Evolutionary conservation across 2,113 vertebrate genomes (phyloP), one percentile per base, ranked within the genome.

Genomic region (Donacobius atricapilla): DNA sequence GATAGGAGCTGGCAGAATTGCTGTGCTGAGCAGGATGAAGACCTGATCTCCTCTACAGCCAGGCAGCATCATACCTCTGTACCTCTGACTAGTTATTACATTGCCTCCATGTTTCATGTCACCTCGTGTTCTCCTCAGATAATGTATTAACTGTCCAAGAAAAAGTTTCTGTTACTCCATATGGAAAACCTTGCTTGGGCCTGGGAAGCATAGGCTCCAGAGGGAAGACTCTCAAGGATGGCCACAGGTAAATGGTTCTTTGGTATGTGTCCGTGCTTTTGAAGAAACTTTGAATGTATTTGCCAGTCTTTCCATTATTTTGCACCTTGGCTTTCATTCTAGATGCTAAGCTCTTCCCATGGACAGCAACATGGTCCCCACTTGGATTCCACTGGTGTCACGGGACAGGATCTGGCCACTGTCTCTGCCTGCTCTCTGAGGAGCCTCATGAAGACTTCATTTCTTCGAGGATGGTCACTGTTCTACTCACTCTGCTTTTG

Each of bases 341-440:
- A 61, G 37, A 64, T 37, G 22, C 50, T 87, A 44, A 90, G 15
- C 3, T 82, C 24, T 64, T 83, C 47, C 47, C 30, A 15, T 15
- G 28, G 71, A 60, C 22, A 76, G 9, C 17, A 20, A 40, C 0
- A 0, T 56, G 42, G 4, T 35, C 35, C 33, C 30, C n/a, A 40
- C 10, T 40, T 77, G 28, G 44, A 80, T 63, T 75, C 15, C 31
- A 44, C 42, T n/a, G 30, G 5, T 66, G 31, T 58, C 42, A 44
- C 9, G 19, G 44, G 69, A 48, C 15, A 68, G 37, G 28, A 64
- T 25, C 44, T 80, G 58, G 21, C 28, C 20, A 27, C 14, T 78
- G 11, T 66, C 13, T 35, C 81, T 93, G 31, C 4, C 25, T 75
- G 22, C n/a, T 90, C 17, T 18, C 70, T 53, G 31, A 82, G 66